A percentile compares a stretch with the other conserved stretches of the same genome.
phyloP scores from a whole-genome alignment of 1,140 invertebrate genomes.

The Achatina immaculata region DNA sequence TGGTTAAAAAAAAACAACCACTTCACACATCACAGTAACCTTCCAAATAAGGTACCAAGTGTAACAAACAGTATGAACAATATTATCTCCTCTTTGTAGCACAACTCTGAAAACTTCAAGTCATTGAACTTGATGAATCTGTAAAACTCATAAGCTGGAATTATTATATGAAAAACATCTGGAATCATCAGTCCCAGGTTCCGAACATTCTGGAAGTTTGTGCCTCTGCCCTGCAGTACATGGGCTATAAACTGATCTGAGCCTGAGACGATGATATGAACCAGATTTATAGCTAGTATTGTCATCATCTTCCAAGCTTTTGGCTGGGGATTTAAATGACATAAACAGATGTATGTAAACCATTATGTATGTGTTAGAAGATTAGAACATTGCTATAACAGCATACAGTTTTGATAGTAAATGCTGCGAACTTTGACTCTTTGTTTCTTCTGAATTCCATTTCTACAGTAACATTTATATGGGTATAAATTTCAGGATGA shows the following conservation, averaged over 20 bases:
- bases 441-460: too few species aligned
- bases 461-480: too few species aligned
- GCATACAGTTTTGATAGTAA: too few species aligned
- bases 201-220: constrained; percentile 75
- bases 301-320: constrained; percentile 75
- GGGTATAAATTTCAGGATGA: too few species aligned
- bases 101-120: constrained; percentile 51
- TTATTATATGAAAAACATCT: constrained; percentile 78
- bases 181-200: constrained; percentile 84
- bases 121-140: constrained; percentile 52
- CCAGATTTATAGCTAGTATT: constrained; percentile 78
- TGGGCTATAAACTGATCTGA: constrained; percentile 84
- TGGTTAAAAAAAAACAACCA: too few species aligned
- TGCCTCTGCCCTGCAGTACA: constrained; percentile 80
- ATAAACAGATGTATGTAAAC: background rate
- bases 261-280: constrained; percentile 81
- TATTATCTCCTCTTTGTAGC: constrained; percentile 66
- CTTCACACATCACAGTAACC: constrained; percentile 52
- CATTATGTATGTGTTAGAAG: background rate
- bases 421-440: too few species aligned
- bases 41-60: constrained; percentile 58
- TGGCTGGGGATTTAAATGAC: background rate
- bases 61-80: constrained; percentile 59
- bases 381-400: background rate
- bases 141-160: constrained; percentile 74